Percentiles rank a stretch among this genome's conserved stretches.
phyloP scores from a whole-genome alignment of 30 jellyfish, hydroid and myxozoan species.

The Turritopsis dohrnii region DNA sequence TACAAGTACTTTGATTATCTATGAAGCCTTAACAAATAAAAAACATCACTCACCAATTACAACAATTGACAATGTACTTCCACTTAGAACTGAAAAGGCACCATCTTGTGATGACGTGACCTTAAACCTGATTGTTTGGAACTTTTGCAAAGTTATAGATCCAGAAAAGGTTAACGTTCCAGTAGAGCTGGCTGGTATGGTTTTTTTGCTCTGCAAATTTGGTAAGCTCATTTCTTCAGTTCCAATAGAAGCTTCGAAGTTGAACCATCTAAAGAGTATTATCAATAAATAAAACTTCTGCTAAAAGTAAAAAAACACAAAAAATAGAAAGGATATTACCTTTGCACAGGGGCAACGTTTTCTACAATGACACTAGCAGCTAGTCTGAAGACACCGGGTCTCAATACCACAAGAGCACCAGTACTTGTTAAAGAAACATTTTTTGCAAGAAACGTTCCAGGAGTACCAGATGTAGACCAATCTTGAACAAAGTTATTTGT shows the following conservation, averaged over 20 bases:
- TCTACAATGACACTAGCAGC: slow-evolving; percentile 44
- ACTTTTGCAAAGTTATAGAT: slow-evolving; percentile 55
- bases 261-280: slow-evolving; percentile 4
- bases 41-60: slow-evolving; percentile 53
- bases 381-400: slow-evolving; percentile 66
- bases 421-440: slow-evolving; percentile 42
- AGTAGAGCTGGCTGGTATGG: slow-evolving; percentile 46
- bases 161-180: slow-evolving; percentile 67
- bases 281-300: not conserved
- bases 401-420: slow-evolving; percentile 50
- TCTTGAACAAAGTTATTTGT: not conserved
- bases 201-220: slow-evolving; percentile 9
- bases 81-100: slow-evolving; percentile 31
- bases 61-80: slow-evolving; percentile 60
- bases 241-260: not conserved
- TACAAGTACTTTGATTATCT: not conserved
- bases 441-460: slow-evolving; percentile 24
- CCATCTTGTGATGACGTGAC: slow-evolving; percentile 43
- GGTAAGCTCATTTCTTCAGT: not conserved
- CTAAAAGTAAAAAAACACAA: not conserved
- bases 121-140: slow-evolving; percentile 44
- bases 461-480: slow-evolving; percentile 22
- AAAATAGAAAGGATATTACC: slow-evolving; percentile 21
- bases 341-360: slow-evolving; percentile 32
- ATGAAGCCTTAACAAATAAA: not conserved